Evolutionary conservation across 2,797 vertebrate genomes (phyloP), one percentile per base, ranked within the genome.

Genomic region (Carapus acus): DNA sequence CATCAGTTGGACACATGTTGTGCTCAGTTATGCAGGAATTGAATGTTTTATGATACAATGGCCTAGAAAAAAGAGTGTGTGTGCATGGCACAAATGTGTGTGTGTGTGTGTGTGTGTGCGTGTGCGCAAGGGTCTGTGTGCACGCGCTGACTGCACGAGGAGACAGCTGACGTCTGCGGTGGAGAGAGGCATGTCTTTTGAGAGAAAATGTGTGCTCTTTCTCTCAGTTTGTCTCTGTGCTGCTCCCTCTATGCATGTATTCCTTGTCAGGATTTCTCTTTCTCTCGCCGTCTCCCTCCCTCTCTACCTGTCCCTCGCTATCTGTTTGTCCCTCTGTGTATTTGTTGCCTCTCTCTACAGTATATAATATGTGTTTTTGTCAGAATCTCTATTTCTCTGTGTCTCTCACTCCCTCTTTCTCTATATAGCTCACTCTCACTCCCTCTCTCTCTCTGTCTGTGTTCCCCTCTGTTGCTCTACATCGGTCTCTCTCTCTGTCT

Each of bases 201-300:
- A 34, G 22, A 16, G 14, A 19, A 19, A 14, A 27, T 8, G 3
- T 23, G n/a, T 21, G 12, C 14, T 12, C 34, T n/a, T n/a, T n/a
- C n/a, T n/a, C n/a, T n/a, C n/a, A n/a, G 44, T 50, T 39, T 49
- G 53, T 58, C n/a, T 47, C n/a, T n/a, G n/a, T n/a, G n/a, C n/a
- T n/a, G n/a, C n/a, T n/a, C n/a, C n/a, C n/a, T 40, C 27, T 52
- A 70, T 49, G 2, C 20, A 8, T 14, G 17, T 15, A 2, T 39
- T 55, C 43, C 51, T 42, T 45, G 31, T 48, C 55, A 44, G 58
- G 20, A 17, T 23, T 23, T 18, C 36, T 22, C 42, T 49, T 9
- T 44, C 9, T 7, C 23, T 29, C 40, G 20, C 9, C 41, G 33
- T 43, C 27, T 6, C 37, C 40, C 24, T 13, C 55, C 42, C 7